Evolutionary conservation across 2,888 invertebrate genomes (phyloP).

Genomic region (Barypeithes pellucidus): DNA sequence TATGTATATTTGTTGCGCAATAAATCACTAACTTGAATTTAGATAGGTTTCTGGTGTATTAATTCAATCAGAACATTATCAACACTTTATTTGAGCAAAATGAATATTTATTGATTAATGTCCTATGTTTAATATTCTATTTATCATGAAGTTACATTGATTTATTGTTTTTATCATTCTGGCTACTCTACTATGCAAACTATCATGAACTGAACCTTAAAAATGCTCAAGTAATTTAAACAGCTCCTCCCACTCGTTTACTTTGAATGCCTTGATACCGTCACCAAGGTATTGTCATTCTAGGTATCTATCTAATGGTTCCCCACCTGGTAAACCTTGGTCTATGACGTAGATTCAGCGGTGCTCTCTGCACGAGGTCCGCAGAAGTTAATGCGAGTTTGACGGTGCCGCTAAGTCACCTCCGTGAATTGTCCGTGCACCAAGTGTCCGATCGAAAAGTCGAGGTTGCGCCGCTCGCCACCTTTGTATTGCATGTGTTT

Average conservation of each 20-base stretch:
- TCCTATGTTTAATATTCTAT: too few relatives aligned
- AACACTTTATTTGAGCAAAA: too few relatives aligned
- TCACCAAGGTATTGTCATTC: constrained; percentile 44
- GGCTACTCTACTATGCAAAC: neutral
- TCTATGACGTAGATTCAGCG: constrained; percentile 46
- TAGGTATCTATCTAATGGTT: constrained; percentile 50
- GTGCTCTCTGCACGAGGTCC: constrained; percentile 35
- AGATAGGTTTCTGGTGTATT: too few relatives aligned
- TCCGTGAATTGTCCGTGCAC: constrained; percentile 36
- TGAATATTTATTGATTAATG: too few relatives aligned
- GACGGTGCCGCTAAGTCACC: constrained; percentile 38
- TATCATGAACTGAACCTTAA: constrained; percentile 1
- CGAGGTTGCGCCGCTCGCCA: constrained; percentile 34
- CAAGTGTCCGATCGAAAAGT: constrained; percentile 30
- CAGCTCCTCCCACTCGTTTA: constrained; percentile 33
- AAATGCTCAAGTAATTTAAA: constrained; percentile 1
- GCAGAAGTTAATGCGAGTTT: constrained; percentile 46
- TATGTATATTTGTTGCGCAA: too few relatives aligned
- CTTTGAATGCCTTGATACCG: constrained; percentile 26
- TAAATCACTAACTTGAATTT: too few relatives aligned
- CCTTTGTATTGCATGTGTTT: constrained; percentile 38
- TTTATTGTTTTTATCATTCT: too few relatives aligned
- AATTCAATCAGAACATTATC: too few relatives aligned
- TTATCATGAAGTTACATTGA: too few relatives aligned
- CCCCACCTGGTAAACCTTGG: constrained; percentile 47